A percentile compares a stretch with the other conserved stretches of the same genome.
Conservation (phyloP, 2,888 invertebrate species). For the Idaea aversata region DNA sequence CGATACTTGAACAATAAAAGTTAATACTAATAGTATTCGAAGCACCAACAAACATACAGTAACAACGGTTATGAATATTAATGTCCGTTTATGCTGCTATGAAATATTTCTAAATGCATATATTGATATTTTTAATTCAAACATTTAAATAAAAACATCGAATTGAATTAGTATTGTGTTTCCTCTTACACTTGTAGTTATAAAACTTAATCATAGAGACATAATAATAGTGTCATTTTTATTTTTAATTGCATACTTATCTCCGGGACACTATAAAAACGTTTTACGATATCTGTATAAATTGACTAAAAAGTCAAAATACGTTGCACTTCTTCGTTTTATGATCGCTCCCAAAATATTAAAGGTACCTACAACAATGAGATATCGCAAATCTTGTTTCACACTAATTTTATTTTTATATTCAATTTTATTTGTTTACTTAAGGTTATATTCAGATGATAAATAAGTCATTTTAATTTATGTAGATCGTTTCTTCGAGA, state of each 20-base stretch:
- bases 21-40: constrained; percentile 25
- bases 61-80: constrained; percentile 28
- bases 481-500: constrained; percentile 14
- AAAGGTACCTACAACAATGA: constrained; percentile 36
- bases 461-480: neutral
- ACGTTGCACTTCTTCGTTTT: constrained; percentile 47
- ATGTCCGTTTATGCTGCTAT: constrained; percentile 27
- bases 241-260: constrained; percentile 32
- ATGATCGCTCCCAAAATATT: constrained; percentile 45
- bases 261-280: constrained; percentile 28
- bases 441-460: neutral
- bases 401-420: constrained; percentile 35
- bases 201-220: constrained; percentile 33
- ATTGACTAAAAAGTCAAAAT: constrained; percentile 39
- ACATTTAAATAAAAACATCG: constrained; percentile 33
- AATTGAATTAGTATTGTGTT: constrained; percentile 34
- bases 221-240: constrained; percentile 26
- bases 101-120: constrained; percentile 25
- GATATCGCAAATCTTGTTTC: constrained; percentile 43
- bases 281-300: constrained; percentile 34
- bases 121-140: constrained; percentile 28
- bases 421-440: constrained; percentile 8
- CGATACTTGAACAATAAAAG: constrained; percentile 30
- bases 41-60: constrained; percentile 24
- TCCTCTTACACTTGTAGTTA: constrained; percentile 27